phyloP scores from a whole-genome alignment of 2,113 vertebrate species.

The Onychorhynchus coronatus region DNA sequence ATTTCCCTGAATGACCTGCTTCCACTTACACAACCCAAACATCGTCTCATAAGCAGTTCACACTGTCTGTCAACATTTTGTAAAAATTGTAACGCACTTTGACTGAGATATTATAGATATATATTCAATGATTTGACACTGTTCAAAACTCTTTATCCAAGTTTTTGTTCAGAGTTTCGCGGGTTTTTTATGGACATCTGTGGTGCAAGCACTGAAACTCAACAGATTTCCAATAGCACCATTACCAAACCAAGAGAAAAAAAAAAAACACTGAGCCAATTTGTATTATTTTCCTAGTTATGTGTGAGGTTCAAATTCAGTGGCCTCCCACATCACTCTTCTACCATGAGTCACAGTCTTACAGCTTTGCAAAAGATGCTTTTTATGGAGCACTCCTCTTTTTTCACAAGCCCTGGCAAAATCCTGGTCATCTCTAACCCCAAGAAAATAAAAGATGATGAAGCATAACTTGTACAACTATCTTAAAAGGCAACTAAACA shows the following conservation, averaged over 20 bases:
- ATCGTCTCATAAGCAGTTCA: neutral
- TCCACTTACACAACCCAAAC: neutral
- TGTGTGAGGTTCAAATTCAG: neutral
- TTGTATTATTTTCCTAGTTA: neutral
- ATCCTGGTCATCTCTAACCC: neutral
- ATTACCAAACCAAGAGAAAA: neutral
- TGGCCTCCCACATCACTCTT: neutral
- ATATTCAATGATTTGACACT: neutral
- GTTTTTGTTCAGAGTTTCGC: neutral
- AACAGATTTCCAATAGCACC: neutral
- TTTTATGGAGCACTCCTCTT: neutral
- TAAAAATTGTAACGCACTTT: neutral
- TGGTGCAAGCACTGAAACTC: neutral
- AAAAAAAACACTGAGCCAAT: neutral
- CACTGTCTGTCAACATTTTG: neutral
- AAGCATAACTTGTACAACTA: neutral
- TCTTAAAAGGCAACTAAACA: neutral
- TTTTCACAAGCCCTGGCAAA: neutral
- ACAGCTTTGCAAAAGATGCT: neutral
- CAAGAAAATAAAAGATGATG: neutral
- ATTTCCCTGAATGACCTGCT: neutral
- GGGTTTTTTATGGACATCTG: neutral
- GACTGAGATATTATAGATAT: neutral
- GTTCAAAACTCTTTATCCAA: neutral
- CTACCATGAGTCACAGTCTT: neutral